phyloP scores from a whole-genome alignment of 2,797 vertebrate species.

The Apodemus agrarius region DNA sequence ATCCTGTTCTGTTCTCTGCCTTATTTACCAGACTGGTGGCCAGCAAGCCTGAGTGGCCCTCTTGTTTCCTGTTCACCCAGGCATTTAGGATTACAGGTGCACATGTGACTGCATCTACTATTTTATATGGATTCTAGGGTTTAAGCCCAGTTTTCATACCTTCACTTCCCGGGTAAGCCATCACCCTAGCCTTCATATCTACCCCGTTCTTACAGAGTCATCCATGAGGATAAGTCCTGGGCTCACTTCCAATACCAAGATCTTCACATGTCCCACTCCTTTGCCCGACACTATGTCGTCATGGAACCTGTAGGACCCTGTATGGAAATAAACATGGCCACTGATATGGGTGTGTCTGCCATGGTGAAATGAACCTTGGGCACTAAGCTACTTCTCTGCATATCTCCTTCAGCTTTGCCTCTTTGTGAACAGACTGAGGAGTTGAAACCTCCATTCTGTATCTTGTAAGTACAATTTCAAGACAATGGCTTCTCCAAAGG shows the following conservation, averaged over 20 bases:
- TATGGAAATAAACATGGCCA: neutral
- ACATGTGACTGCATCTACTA: no score
- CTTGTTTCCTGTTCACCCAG: neutral
- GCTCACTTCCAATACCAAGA: neutral
- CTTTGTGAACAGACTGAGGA: neutral
- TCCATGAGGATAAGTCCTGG: neutral
- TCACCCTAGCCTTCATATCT: neutral
- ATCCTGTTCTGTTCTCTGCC: neutral
- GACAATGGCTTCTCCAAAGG: neutral
- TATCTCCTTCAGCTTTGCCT: neutral
- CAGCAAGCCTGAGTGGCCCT: neutral
- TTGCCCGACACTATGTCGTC: neutral
- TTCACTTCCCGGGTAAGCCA: neutral
- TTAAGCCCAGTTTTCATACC: neutral
- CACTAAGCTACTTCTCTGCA: neutral
- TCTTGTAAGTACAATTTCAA: neutral
- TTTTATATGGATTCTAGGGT: neutral
- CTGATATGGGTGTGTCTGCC: neutral
- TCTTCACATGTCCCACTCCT: neutral
- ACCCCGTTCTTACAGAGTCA: neutral
- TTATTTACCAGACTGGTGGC: neutral
- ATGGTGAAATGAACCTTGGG: neutral
- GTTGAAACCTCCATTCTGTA: neutral
- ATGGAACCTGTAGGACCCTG: neutral
- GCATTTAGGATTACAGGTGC: neutral